A percentile compares a stretch with the other conserved stretches of the same genome.
These are phyloP conservation scores for Sphenopsis melanotis DNA, from an alignment of 2,797 vertebrate species.

Conservation along the genomic window DNA sequence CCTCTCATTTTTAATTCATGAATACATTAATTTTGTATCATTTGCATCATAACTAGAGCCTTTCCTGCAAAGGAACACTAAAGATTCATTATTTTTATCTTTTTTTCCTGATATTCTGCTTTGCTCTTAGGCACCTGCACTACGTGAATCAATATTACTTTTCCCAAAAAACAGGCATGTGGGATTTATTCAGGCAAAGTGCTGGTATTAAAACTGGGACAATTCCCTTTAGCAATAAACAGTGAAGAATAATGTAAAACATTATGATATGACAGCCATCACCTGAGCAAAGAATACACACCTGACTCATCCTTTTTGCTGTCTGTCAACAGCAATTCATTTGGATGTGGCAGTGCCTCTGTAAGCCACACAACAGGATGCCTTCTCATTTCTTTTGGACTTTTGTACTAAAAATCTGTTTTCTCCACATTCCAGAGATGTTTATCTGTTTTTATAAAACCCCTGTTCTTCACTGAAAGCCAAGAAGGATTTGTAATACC, in stretches of 20 bases:
- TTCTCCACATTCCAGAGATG: background rate
- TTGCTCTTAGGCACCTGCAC: background rate
- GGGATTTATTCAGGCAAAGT: background rate
- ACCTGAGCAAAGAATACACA: background rate
- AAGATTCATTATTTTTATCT: background rate
- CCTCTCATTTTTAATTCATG: slow-evolving; percentile 6
- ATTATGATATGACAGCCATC: background rate
- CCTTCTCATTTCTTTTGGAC: background rate
- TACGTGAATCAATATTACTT: background rate
- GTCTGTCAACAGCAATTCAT: background rate
- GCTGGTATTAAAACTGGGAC: background rate
- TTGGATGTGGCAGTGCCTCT: background rate
- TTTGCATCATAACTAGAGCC: background rate
- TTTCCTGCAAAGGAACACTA: background rate
- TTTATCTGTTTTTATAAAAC: background rate
- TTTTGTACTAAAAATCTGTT: background rate
- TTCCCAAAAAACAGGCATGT: background rate
- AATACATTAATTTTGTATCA: background rate
- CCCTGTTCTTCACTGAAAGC: background rate
- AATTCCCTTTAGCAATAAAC: background rate
- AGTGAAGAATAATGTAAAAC: background rate
- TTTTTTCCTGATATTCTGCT: background rate
- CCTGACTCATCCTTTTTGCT: background rate
- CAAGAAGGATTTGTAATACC: background rate
- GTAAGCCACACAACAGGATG: background rate